Percentiles rank a stretch among this genome's conserved stretches.
Evolutionary conservation across 2,888 invertebrate genomes (phyloP).

Genomic region (Rutpela maculata): DNA sequence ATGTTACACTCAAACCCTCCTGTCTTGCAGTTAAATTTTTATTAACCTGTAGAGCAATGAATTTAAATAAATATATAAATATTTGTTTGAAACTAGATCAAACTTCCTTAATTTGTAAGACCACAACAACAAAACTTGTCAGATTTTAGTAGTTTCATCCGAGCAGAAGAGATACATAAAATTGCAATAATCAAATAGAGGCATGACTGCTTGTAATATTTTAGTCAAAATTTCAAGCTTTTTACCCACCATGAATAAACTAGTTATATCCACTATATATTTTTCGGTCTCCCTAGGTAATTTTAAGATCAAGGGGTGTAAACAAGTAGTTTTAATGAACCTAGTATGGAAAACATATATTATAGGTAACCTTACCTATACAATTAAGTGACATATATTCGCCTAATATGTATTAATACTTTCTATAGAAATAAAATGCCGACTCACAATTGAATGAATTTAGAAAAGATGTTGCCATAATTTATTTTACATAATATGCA

Average conservation of each 20-base stretch:
- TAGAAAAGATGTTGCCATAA: constrained; percentile 38
- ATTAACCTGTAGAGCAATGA: too few relatives aligned
- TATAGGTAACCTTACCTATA: background rate
- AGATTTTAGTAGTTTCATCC: too few relatives aligned
- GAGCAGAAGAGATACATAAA: too few relatives aligned
- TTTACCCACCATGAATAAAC: background rate
- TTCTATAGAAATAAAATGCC: constrained; percentile 37
- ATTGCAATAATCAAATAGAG: too few relatives aligned
- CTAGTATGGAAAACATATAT: constrained; percentile 4
- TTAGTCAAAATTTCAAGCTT: too few relatives aligned
- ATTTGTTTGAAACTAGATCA: too few relatives aligned
- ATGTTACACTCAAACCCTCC: too few relatives aligned
- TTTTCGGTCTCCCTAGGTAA: background rate
- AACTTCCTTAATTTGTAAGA: too few relatives aligned
- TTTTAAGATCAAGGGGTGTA: background rate
- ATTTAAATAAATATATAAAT: too few relatives aligned
- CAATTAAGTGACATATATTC: background rate
- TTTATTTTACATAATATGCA: constrained; percentile 50
- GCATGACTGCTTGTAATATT: too few relatives aligned
- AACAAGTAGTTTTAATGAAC: constrained; percentile 26
- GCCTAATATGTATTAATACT: constrained; percentile 19
- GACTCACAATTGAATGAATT: constrained; percentile 48
- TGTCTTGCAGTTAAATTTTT: too few relatives aligned
- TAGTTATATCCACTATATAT: background rate
- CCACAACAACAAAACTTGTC: too few relatives aligned